Base-by-base conservation (phyloP, 2,888 invertebrate genomes). In the Entomobrya multifasciata region DNA sequence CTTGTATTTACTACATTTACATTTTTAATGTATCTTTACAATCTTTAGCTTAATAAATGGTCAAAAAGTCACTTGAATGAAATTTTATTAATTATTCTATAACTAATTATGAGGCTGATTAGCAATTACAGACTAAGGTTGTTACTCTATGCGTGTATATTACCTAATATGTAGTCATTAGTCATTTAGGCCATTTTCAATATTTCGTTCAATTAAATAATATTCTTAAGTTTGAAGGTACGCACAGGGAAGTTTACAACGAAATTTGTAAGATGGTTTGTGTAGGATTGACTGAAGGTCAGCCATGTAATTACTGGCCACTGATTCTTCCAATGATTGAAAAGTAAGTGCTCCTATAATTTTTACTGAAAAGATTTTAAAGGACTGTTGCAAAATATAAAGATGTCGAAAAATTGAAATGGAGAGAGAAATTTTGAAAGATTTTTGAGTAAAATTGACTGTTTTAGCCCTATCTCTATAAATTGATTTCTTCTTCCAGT, bases 341-440 rank as follows among this genome's bases (percentile, higher is more conserved):
- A 67, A 30, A 4, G 47, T 44, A 70, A 74, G 74, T 74, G 74
- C 74, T 74, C 74, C 74, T 74, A 74, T 30, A 49, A 30, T 74
- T 44, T 74, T 74, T 74, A 74, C 74, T 74, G 55, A 74, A 22
- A 20, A 67, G 13, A n/a, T 49, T 3, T 49, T 49, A n/a, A 49
- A 15, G 13, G 49, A 15, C 13, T 36, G 36, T 36, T 8, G 36
- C n/a, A n/a, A n/a, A n/a, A n/a, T 36, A 8, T 36, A 36, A 6
- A 36, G 36, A 36, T 6, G 8, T 4, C 36, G n/a, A n/a, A n/a
- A 36, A 36, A 36, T 36, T 36, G 36, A 36, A 8, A 6, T 36
- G 36, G 1, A 47, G 25, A n/a, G 41, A 25, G 47, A 44, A 70
- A 6, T 15, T 25, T n/a, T n/a, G n/a, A n/a, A 65, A 36, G 30